A percentile compares a stretch with the other conserved stretches of the same genome.
Evolutionary conservation across 1,140 invertebrate species (phyloP).

Genomic region (Cyphomyrmex costatus): DNA sequence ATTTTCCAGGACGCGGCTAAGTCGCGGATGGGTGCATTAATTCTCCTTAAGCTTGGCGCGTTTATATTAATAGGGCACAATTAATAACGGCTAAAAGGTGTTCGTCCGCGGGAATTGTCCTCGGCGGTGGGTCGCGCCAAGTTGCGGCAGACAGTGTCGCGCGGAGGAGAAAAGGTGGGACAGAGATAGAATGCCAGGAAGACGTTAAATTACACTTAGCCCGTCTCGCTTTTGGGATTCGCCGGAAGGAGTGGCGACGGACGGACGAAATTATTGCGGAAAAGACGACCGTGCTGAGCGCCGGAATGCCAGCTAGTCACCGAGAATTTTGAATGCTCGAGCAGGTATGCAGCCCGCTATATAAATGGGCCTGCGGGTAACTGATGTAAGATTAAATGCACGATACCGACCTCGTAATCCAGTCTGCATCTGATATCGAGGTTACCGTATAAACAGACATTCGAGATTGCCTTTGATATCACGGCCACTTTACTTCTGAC

Average conservation of each 20-base stretch:
- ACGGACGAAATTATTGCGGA: constrained; percentile 63
- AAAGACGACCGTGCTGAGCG: constrained; percentile 46
- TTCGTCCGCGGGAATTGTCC: constrained; percentile 72
- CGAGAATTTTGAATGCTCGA: constrained; percentile 57
- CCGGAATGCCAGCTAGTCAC: constrained; percentile 33
- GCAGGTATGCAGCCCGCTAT: constrained; percentile 43
- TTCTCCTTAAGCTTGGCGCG: constrained; percentile 80
- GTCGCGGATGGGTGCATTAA: constrained; percentile 78
- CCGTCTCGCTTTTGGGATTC: constrained; percentile 30
- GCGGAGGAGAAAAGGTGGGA: background rate
- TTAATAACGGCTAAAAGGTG: constrained; percentile 83
- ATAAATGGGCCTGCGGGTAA: constrained; percentile 74
- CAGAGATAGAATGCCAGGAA: constrained; percentile 41
- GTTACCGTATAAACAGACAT: constrained; percentile 76
- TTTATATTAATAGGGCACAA: constrained; percentile 83
- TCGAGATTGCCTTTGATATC: constrained; percentile 73
- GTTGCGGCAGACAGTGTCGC: constrained; percentile 12
- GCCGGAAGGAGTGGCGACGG: constrained; percentile 49
- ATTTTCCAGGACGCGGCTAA: constrained; percentile 69
- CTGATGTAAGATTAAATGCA: constrained; percentile 74
- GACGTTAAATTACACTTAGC: constrained; percentile 79
- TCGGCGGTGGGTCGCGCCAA: constrained; percentile 33
- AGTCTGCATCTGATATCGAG: constrained; percentile 75
- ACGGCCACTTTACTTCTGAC: constrained; percentile 66
- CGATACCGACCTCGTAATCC: constrained; percentile 75